Percentiles rank a stretch among this genome's conserved stretches.
Conservation (phyloP, 1,140 invertebrate genomes). For the Vanessa tameamea region DNA sequence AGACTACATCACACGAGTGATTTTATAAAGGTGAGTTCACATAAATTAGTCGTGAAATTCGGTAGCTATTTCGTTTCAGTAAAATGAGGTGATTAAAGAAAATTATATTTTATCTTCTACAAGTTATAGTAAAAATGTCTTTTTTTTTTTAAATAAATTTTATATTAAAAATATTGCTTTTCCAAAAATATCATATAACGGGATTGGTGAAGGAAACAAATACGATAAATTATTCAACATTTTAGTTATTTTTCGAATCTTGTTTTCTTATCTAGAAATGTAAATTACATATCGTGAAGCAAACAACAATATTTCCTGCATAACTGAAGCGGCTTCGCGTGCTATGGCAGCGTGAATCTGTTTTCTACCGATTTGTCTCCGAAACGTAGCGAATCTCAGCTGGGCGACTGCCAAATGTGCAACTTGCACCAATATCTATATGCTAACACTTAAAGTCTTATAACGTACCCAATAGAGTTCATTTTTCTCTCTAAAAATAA, state of each 20-base stretch:
- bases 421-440: constrained; percentile 44
- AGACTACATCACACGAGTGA: background rate
- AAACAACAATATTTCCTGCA: constrained; percentile 55
- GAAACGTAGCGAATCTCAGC: constrained; percentile 67
- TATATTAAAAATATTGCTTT: background rate
- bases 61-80: background rate
- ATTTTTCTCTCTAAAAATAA: constrained; percentile 23
- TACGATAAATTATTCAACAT: constrained; percentile 4
- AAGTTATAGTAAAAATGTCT: background rate
- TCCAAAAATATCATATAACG: background rate
- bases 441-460: constrained; percentile 36
- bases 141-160: background rate
- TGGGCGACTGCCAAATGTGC: constrained; percentile 74
- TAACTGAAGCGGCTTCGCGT: constrained; percentile 44
- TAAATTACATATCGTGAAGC: constrained; percentile 41
- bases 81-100: background rate
- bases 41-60: background rate
- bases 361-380: constrained; percentile 77
- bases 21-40: background rate
- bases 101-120: background rate
- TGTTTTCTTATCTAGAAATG: constrained; percentile 21
- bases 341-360: constrained; percentile 72
- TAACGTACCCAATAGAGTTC: constrained; percentile 32
- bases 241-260: constrained; percentile 10
- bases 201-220: background rate